phyloP scores from a whole-genome alignment of 2,888 invertebrate genomes.

The Hermaeophaga mercurialis region DNA sequence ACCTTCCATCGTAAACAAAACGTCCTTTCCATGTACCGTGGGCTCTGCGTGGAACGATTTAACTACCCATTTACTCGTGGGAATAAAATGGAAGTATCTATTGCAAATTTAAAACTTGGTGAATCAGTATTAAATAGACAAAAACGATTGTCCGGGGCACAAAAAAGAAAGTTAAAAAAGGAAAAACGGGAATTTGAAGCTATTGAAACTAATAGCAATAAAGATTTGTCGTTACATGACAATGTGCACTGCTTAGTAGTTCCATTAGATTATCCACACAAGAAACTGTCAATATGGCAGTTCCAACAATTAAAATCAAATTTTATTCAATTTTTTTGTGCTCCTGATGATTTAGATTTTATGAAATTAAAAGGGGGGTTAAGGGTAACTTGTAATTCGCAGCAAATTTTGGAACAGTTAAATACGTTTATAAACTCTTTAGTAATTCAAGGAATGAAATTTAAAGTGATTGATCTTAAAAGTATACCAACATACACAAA shows the following conservation, averaged over 20 bases:
- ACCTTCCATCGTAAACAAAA: slow-evolving; percentile 11
- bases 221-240: background rate
- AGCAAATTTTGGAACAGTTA: slow-evolving; percentile 2
- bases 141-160: slow-evolving; percentile 17
- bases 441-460: background rate
- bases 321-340: background rate
- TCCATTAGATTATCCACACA: slow-evolving; percentile 12
- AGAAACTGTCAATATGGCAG: slow-evolving; percentile 7
- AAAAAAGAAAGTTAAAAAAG: slow-evolving; percentile 21
- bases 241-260: background rate
- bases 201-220: background rate
- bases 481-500: slow-evolving; percentile 16
- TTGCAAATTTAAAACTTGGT: background rate
- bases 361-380: slow-evolving; percentile 16
- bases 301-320: slow-evolving; percentile 1
- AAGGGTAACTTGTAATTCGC: slow-evolving; percentile 1
- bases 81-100: slow-evolving; percentile 10
- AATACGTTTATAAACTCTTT: background rate
- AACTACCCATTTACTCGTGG: slow-evolving; percentile 18
- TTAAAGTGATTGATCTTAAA: slow-evolving; percentile 13
- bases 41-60: slow-evolving; percentile 22
- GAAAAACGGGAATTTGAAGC: background rate
- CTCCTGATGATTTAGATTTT: background rate
- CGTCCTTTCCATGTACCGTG: slow-evolving; percentile 15
- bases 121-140: background rate